These are phyloP conservation scores for Neotoxoptera formosana DNA, from an alignment of 1,140 invertebrate genomes.

Conservation along the genomic window DNA sequence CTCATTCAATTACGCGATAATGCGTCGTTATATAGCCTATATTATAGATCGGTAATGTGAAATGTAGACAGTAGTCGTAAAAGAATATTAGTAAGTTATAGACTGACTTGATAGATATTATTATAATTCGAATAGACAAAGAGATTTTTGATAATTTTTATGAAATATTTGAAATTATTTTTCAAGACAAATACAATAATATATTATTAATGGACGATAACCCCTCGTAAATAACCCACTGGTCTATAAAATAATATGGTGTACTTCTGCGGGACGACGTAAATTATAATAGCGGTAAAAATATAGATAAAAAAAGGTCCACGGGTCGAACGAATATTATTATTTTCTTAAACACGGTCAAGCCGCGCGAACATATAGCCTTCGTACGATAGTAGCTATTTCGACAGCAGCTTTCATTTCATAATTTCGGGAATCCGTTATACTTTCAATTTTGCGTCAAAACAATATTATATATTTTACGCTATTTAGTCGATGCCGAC, in stretches of 20 bases:
- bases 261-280: not conserved
- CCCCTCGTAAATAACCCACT: not conserved
- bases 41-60: not conserved
- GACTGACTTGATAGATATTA: no score
- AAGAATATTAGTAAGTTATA: not conserved
- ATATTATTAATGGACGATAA: not conserved
- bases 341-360: conserved; percentile 28
- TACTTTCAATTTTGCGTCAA: conserved; percentile 33
- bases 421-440: conserved; percentile 32
- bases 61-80: not conserved
- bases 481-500: not conserved
- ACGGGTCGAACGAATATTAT: not conserved
- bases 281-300: not conserved
- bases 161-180: not conserved
- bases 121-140: not conserved
- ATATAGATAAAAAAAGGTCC: not conserved
- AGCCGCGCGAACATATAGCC: not conserved
- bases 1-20: not conserved
- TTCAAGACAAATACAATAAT: not conserved
- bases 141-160: not conserved
- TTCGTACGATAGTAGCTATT: not conserved
- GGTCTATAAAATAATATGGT: not conserved
- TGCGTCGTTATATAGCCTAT: not conserved
- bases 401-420: conserved; percentile 39
- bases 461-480: not conserved